Percentiles rank a stretch among this genome's conserved stretches.
Conservation (phyloP, 2,113 vertebrate species). For the Rhinopomastus cyanomelas region DNA sequence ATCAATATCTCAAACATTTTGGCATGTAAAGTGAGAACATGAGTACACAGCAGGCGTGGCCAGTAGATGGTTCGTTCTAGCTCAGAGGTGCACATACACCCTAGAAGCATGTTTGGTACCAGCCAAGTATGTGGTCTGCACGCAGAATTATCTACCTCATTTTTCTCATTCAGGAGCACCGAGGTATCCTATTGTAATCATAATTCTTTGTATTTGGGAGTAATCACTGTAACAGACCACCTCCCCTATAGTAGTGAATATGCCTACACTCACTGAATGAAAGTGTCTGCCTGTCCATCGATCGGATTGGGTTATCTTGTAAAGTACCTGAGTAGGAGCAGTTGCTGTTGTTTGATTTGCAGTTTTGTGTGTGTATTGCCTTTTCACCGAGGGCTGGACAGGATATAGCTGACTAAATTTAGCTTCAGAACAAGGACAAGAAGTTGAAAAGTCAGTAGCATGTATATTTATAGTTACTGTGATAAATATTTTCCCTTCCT, state of each 20-base stretch:
- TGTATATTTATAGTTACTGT: conserved; percentile 59
- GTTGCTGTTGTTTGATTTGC: neutral
- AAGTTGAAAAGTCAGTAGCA: conserved; percentile 44
- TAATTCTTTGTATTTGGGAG: neutral
- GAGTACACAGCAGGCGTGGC: neutral
- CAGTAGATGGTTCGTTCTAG: neutral
- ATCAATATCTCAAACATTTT: neutral
- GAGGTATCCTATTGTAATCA: neutral
- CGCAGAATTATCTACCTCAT: neutral
- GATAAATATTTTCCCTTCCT: conserved; percentile 50
- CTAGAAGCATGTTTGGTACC: neutral
- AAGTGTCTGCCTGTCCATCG: neutral
- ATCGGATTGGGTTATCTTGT: neutral
- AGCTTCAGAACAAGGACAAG: conserved; percentile 44
- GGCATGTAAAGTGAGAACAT: neutral
- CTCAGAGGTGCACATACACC: neutral
- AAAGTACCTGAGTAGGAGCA: neutral
- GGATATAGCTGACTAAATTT: conserved; percentile 55
- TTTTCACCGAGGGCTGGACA: conserved; percentile 3
- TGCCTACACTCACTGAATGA: neutral
- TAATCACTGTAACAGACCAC: neutral
- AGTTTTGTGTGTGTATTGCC: neutral
- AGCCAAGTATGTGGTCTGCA: neutral
- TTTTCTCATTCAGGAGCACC: neutral
- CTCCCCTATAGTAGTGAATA: neutral